Evolutionary conservation across 2,888 invertebrate species (phyloP).

Genomic region (Ormyrus pomaceus): DNA sequence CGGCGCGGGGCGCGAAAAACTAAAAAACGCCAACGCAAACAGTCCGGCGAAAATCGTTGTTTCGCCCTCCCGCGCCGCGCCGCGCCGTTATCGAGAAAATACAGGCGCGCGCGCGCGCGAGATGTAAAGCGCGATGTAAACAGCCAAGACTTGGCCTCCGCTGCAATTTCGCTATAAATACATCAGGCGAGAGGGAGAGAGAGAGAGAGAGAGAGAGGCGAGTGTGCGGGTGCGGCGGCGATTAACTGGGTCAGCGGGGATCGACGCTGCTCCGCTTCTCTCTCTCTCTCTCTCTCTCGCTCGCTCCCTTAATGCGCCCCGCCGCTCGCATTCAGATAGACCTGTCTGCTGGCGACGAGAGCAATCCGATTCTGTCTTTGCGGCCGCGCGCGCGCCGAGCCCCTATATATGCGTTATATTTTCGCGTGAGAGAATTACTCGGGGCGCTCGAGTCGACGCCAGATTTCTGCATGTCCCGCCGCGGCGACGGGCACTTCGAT

Average conservation of each 20-base stretch:
- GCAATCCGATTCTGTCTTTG: neutral
- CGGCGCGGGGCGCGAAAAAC: no score
- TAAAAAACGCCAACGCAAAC: neutral
- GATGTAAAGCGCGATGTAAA: conserved; percentile 37
- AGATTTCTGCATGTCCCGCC: no score
- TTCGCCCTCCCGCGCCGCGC: neutral
- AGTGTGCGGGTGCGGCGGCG: neutral
- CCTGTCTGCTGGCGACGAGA: neutral
- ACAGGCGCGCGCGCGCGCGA: conserved; percentile 22
- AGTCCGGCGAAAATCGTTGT: conserved; percentile 1
- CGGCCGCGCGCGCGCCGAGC: neutral
- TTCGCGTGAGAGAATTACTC: neutral
- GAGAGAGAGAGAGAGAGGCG: neutral
- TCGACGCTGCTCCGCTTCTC: no score
- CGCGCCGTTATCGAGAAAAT: conserved; percentile 33
- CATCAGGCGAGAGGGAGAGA: conserved; percentile 16
- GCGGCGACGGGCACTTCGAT: no score
- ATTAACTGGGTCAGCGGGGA: conserved; percentile 47
- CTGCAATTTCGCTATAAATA: conserved; percentile 50
- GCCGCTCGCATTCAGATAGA: conserved; percentile 8
- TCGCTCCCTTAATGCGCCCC: conserved; percentile 2
- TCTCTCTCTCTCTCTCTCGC: no score
- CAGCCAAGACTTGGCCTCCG: conserved; percentile 10
- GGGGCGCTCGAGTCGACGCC: no score
- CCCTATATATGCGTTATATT: neutral